Evolutionary conservation across 2,888 invertebrate species (phyloP).

Genomic region (Meganola albula): DNA sequence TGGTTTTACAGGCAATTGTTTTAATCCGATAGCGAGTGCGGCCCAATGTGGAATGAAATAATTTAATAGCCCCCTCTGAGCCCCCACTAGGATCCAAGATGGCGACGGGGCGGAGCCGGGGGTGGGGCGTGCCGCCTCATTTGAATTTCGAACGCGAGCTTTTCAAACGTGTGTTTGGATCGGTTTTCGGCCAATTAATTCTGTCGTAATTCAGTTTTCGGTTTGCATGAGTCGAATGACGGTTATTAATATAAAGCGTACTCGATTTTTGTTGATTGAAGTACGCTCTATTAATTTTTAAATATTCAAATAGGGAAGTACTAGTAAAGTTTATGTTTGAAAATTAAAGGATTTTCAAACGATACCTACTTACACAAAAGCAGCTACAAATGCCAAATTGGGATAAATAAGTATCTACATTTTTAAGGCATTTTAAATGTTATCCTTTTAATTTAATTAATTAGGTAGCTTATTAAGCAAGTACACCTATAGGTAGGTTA

Average conservation of each 20-base stretch:
- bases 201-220: slow-evolving; percentile 66
- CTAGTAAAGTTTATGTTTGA: no score
- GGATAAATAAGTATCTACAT: no score
- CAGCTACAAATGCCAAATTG: no score
- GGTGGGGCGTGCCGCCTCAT: slow-evolving; percentile 75
- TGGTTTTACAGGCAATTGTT: slow-evolving; percentile 75
- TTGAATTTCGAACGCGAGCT: slow-evolving; percentile 74
- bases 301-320: no score
- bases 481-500: no score
- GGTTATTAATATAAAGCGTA: slow-evolving; percentile 60
- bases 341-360: no score
- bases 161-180: slow-evolving; percentile 72
- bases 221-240: slow-evolving; percentile 40
- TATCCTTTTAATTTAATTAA: no score
- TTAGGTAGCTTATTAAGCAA: no score
- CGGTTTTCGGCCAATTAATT: slow-evolving; percentile 76
- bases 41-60: slow-evolving; percentile 76
- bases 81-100: slow-evolving; percentile 64
- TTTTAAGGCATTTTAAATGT: no score
- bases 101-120: slow-evolving; percentile 70
- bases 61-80: slow-evolving; percentile 67
- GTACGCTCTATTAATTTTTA: no score
- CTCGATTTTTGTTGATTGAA: no score
- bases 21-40: slow-evolving; percentile 73
- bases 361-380: no score